phyloP scores from a whole-genome alignment of 2,797 vertebrate genomes.

The Xiphophorus birchmanni region DNA sequence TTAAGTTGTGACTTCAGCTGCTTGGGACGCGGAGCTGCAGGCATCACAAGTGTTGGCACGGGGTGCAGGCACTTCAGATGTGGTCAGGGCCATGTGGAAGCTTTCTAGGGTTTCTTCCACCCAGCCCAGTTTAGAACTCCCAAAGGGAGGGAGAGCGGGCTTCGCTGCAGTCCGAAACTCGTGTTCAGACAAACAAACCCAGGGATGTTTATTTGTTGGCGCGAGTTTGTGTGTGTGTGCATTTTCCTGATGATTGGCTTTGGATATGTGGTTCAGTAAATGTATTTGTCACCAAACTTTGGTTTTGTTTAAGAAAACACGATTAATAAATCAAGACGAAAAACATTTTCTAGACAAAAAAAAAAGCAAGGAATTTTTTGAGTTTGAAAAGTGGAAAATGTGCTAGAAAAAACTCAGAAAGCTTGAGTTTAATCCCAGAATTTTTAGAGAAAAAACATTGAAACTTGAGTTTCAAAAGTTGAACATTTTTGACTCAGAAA shows the following conservation, averaged over 20 bases:
- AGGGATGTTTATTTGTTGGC: constrained; percentile 31
- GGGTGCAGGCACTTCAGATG: constrained; percentile 73
- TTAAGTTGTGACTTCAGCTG: constrained; percentile 64
- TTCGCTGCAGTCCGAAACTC: constrained; percentile 46
- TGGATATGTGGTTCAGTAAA: constrained; percentile 17
- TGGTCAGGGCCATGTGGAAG: constrained; percentile 81
- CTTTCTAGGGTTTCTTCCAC: constrained; percentile 70
- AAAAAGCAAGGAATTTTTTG: no score
- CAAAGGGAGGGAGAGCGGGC: constrained; percentile 35
- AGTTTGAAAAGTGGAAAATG: no score
- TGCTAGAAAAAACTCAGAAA: no score
- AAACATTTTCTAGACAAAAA: no score
- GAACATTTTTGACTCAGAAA: no score
- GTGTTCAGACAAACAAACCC: constrained; percentile 64
- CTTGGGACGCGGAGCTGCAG: constrained; percentile 73
- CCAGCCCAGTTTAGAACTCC: constrained; percentile 59
- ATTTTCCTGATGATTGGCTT: constrained; percentile 20
- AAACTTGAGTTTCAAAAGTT: no score
- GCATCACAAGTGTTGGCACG: constrained; percentile 75
- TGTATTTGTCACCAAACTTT: constrained; percentile 32
- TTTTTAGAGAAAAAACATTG: no score
- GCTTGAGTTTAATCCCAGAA: no score
- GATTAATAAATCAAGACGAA: constrained; percentile 1
- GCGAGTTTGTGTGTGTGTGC: constrained; percentile 3
- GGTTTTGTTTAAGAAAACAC: constrained; percentile 22